Base-by-base conservation (phyloP, 2,888 invertebrate genomes). In the Machimus rusticus region DNA sequence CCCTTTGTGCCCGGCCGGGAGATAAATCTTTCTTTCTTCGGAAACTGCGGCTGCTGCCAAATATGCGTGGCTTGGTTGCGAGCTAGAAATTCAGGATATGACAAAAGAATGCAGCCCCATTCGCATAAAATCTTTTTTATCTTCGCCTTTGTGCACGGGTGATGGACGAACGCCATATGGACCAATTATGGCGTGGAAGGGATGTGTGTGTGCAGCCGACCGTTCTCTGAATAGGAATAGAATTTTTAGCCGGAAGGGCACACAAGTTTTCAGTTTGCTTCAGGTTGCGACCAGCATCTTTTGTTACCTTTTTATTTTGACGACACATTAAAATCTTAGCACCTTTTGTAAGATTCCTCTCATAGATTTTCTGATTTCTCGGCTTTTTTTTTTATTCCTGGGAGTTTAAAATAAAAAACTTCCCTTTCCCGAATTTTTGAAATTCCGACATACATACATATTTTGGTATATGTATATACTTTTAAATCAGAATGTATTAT, bases 71-170 rank as follows among this genome's bases (percentile, higher is more conserved):
- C 37, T 23, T n/a, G 2, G 12, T 4, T 34, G 0, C n/a, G 43
- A 43, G 43, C 39, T 46, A 78, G 19, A 78, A 46, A 46, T 78
- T 78, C 23, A 46, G 8, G 28, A 43, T 37, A 23, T 23, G 19
- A 78, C 39, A 78, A 78, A 78, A 16, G 43, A 37, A 76, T 76
- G 76, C 76, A 76, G 16, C 37, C 76, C 34, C 34, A n/a, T 76
- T 76, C 76, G 76, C 76, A 76, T 76, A 76, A 37, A 76, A 76
- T 76, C 76, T 37, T 66, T 51, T 66, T 66, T 76, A 76, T 76
- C 76, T 37, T 5, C 16, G 76, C 76, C 14, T 76, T 76, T 37
- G 28, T 76, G 76, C n/a, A 37, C 8, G 76, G n/a, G 37, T n/a
- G 76, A 34, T 76, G 76, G 19, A 37, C 14, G 76, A n/a, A 76